phyloP scores from a whole-genome alignment of 2,113 vertebrate species.

The Dermatemys mawii region DNA sequence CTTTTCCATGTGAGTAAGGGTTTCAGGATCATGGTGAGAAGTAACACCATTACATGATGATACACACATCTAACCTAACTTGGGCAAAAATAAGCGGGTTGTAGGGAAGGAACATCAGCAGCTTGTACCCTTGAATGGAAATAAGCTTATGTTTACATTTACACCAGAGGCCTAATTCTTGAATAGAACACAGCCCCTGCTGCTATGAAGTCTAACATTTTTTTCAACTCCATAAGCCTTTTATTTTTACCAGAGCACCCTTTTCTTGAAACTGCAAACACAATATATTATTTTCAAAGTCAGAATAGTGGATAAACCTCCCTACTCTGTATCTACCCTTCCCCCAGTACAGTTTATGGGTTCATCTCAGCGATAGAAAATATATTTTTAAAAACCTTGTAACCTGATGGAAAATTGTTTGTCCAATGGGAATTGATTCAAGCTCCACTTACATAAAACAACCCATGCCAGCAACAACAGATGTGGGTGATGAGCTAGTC shows the following conservation, averaged over 20 bases:
- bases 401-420: neutral
- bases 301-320: neutral
- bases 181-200: neutral
- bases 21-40: neutral
- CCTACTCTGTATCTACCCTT: neutral
- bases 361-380: neutral
- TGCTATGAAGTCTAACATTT: neutral
- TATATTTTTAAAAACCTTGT: neutral
- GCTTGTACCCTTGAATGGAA: neutral
- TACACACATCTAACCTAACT: neutral
- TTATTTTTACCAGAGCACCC: neutral
- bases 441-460: neutral
- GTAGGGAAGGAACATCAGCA: neutral
- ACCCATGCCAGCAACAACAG: neutral
- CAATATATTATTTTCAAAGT: neutral
- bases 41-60: neutral
- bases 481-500: neutral
- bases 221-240: neutral
- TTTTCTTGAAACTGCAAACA: neutral
- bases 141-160: neutral
- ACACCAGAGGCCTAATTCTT: neutral
- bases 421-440: neutral
- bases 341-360: neutral
- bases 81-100: neutral
- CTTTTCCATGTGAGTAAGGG: neutral